Evolutionary conservation across 2,888 invertebrate genomes (phyloP).

Genomic region (Antheraea yamamai): DNA sequence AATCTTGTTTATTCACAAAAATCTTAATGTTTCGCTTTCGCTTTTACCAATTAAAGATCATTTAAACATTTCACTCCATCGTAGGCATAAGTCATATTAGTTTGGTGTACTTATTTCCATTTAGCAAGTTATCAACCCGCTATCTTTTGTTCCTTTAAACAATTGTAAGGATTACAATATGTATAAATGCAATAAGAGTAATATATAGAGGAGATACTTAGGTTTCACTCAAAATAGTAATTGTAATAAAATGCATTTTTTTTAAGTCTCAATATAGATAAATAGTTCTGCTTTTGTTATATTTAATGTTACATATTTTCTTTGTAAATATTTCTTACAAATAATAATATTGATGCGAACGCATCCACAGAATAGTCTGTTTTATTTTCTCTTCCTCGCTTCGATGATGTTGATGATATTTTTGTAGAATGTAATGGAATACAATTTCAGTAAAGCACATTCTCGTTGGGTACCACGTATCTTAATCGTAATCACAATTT

Average conservation of each 20-base stretch:
- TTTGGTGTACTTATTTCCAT: neutral
- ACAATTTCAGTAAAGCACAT: neutral
- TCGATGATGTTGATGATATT: neutral
- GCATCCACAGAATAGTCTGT: slow-evolving; percentile 57
- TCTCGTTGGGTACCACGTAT: neutral
- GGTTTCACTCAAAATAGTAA: slow-evolving; percentile 13
- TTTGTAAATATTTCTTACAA: slow-evolving; percentile 78
- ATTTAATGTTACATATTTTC: slow-evolving; percentile 66
- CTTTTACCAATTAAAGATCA: neutral
- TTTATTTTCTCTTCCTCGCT: slow-evolving; percentile 34
- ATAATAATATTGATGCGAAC: slow-evolving; percentile 66
- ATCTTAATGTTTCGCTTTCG: neutral
- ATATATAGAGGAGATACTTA: slow-evolving; percentile 13
- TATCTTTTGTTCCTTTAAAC: neutral
- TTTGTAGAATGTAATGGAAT: neutral
- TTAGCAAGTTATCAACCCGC: neutral
- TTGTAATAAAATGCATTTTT: slow-evolving; percentile 57
- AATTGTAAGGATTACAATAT: neutral
- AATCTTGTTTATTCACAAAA: neutral
- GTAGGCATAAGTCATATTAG: neutral
- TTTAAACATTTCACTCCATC: neutral
- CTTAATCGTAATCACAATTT: neutral
- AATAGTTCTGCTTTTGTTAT: slow-evolving; percentile 73
- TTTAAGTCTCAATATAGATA: slow-evolving; percentile 58
- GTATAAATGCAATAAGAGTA: neutral